Conservation (phyloP, 2,113 vertebrate genomes). For the Daubentonia madagascariensis region DNA sequence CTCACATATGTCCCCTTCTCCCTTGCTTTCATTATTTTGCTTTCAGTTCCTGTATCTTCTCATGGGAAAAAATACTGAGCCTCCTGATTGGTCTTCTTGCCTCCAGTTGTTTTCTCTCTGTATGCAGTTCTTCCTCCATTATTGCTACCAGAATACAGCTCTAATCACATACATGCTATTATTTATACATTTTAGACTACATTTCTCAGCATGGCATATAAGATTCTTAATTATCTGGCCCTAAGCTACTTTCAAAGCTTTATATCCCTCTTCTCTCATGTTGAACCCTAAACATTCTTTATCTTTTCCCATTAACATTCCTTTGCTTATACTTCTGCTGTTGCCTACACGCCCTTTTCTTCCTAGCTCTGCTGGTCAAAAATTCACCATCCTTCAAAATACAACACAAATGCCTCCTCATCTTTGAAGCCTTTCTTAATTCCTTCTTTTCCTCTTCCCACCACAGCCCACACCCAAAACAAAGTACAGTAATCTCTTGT, state of each 20-base stretch:
- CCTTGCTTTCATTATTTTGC: background rate
- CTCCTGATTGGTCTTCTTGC: conserved; percentile 29
- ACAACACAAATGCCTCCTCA: background rate
- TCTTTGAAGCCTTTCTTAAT: background rate
- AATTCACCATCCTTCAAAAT: background rate
- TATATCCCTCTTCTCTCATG: background rate
- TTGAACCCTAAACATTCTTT: background rate
- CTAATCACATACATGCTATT: background rate
- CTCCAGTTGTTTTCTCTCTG: background rate
- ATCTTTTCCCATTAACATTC: background rate
- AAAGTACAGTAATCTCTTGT: background rate
- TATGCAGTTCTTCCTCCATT: background rate
- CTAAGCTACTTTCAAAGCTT: background rate
- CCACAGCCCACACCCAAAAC: background rate
- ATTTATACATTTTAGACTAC: background rate
- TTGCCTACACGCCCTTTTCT: background rate
- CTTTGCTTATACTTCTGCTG: background rate
- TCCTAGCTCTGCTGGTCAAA: background rate
- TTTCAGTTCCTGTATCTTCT: conserved; percentile 15
- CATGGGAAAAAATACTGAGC: background rate
- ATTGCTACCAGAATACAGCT: background rate
- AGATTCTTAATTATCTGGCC: conserved; percentile 2
- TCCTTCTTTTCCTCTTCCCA: background rate
- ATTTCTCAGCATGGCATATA: background rate
- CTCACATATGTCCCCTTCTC: conserved; percentile 10